Evolutionary conservation across 2,797 vertebrate genomes (phyloP), one percentile per base, ranked within the genome.

Genomic region (Erpetoichthys calabaricus): DNA sequence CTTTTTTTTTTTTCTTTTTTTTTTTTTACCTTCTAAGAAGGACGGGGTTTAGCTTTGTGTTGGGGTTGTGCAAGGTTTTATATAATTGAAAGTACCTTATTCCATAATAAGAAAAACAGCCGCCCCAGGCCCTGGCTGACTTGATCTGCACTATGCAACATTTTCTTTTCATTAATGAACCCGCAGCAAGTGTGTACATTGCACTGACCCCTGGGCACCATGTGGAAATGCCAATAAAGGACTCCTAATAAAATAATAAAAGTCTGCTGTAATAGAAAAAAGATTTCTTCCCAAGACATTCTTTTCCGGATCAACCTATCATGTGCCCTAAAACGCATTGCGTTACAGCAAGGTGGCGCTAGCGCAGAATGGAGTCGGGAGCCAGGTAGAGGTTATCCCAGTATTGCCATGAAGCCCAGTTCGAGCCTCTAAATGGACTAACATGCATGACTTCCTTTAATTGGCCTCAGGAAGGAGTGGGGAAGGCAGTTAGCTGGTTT

Each of bases 211-310:
- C 61, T 64, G 63, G 67, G 58, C 61, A 63, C 49, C 51, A 56
- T 66, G 65, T 10, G 66, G 67, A 73, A 75, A 78, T 67, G 67
- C 66, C 57, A 72, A 77, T 77, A 78, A 82, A 75, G 78, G 76
- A 77, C 69, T 71, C 67, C 51, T 77, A 84, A 83, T 67, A 76
- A 80, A 74, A 75, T 69, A 73, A 72, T 62, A 68, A 63, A 68
- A n/a, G n/a, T 63, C 84, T 74, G 68, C 78, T 53, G 73, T 87
- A 86, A 87, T 84, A 80, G 76, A 74, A 82, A 84, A 78, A 86
- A 80, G 76, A 75, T 85, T 86, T 79, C 63, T 72, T 70, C 75
- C 72, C 67, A 66, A 64, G 73, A 61, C 66, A 77, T 74, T 59
- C 72, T n/a, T n/a, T n/a, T n/a, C n/a, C n/a, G n/a, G n/a, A n/a